A percentile compares a stretch with the other conserved stretches of the same genome.
These are phyloP conservation scores for Nomada ferruginata DNA, from an alignment of 2,888 invertebrate genomes.

Conservation along the genomic window DNA sequence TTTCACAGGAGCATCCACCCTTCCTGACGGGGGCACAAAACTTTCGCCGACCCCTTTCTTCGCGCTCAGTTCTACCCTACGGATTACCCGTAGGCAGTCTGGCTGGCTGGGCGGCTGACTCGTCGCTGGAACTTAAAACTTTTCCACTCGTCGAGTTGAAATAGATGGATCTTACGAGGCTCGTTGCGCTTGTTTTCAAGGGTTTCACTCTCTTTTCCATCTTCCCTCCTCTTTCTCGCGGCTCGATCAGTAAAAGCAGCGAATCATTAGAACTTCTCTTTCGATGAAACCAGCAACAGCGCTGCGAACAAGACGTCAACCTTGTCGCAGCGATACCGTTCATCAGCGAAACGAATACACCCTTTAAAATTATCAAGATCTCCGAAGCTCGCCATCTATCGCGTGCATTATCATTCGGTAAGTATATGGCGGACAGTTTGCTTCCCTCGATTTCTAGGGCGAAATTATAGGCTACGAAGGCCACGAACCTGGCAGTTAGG, in stretches of 20 bases:
- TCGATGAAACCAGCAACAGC: conserved; percentile 14
- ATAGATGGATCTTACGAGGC: conserved; percentile 58
- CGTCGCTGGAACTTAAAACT: conserved; percentile 57
- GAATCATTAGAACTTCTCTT: not conserved
- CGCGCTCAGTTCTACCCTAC: conserved; percentile 44
- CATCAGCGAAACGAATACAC: not conserved
- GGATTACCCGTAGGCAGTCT: conserved; percentile 56
- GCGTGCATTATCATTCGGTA: conserved; percentile 43
- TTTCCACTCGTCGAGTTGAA: conserved; percentile 59
- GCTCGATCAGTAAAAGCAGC: conserved; percentile 30
- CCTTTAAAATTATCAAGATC: conserved; percentile 47
- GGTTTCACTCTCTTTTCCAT: not conserved
- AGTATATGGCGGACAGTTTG: conserved; percentile 15
- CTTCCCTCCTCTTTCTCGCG: not conserved
- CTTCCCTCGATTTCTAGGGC: conserved; percentile 8
- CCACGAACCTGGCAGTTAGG: conserved; percentile 24
- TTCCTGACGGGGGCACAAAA: conserved; percentile 71
- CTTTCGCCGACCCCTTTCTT: conserved; percentile 72
- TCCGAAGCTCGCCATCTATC: conserved; percentile 20
- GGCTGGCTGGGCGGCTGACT: conserved; percentile 45
- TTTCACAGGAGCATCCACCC: conserved; percentile 66
- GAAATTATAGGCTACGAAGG: conserved; percentile 47
- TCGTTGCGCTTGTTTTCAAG: conserved; percentile 50
- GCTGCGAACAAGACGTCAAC: conserved; percentile 40
- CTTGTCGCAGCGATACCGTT: conserved; percentile 24